Evolutionary conservation across 1,140 invertebrate species (phyloP).

Genomic region (Drosophila cardini): DNA sequence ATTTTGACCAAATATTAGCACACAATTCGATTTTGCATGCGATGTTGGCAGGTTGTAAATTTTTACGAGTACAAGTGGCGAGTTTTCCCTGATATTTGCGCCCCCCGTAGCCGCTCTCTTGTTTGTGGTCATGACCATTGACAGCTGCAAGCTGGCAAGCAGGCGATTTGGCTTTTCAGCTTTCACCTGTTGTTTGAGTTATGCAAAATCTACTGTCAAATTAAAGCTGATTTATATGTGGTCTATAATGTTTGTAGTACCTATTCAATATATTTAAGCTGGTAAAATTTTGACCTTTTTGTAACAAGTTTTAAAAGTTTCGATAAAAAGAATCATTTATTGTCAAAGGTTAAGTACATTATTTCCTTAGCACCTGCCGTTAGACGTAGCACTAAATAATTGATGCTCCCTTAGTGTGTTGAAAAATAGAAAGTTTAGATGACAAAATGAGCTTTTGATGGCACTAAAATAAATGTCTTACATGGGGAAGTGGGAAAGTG

Average conservation of each 20-base stretch:
- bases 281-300: too few species aligned
- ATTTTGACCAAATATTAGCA: conserved; percentile 73
- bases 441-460: conserved; percentile 6
- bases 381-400: too few species aligned
- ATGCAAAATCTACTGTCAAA: conserved; percentile 79
- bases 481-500: conserved; percentile 30
- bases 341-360: too few species aligned
- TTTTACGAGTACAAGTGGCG: conserved; percentile 77
- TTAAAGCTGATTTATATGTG: conserved; percentile 79
- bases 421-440: background rate
- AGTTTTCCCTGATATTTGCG: conserved; percentile 52
- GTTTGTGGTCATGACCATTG: conserved; percentile 52
- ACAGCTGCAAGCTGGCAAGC: conserved; percentile 52
- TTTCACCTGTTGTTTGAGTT: conserved; percentile 78
- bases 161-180: conserved; percentile 51
- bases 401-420: too few species aligned
- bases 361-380: too few species aligned
- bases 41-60: conserved; percentile 55
- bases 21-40: conserved; percentile 81
- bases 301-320: too few species aligned
- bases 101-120: background rate
- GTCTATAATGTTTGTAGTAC: conserved; percentile 67
- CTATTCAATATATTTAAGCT: too few species aligned
- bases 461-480: conserved; percentile 39
- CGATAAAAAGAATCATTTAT: too few species aligned